These are phyloP conservation scores for Aphrocallistes beatrix DNA, from an alignment of 37 sponge, comb jelly and placozoan species.

Conservation along the genomic window DNA sequence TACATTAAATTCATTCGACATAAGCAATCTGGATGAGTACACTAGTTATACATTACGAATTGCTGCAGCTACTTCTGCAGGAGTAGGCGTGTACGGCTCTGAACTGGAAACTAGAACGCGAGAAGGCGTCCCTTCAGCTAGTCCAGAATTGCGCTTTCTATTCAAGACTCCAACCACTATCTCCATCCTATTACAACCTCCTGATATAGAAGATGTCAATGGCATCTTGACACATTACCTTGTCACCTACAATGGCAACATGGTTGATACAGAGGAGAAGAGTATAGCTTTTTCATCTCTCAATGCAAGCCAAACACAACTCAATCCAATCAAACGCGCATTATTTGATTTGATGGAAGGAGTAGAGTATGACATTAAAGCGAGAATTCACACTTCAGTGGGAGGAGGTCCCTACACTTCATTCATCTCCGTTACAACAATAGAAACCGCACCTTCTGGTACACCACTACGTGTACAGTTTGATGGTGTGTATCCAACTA, in stretches of 20 bases:
- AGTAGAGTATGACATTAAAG: not conserved
- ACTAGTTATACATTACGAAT: not conserved
- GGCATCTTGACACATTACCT: not conserved
- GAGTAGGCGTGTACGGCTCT: not conserved
- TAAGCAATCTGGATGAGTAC: not conserved
- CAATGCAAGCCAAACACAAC: not conserved
- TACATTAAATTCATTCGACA: not conserved
- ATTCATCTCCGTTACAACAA: not conserved
- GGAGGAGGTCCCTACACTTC: constrained; percentile 4
- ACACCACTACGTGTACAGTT: not conserved
- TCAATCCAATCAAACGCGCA: not conserved
- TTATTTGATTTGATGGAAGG: not conserved
- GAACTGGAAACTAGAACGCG: not conserved
- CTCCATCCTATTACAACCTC: not conserved
- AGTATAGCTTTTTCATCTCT: not conserved
- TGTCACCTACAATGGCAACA: not conserved
- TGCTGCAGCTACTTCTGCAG: not conserved
- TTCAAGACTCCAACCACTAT: not conserved
- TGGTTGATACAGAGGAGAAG: not conserved
- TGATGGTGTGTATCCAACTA: not conserved
- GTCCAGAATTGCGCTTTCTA: not conserved
- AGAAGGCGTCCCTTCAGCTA: not conserved
- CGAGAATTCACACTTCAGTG: not conserved
- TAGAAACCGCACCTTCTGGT: constrained; percentile 1
- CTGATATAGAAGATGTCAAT: not conserved